These are phyloP conservation scores for Hemicordylus capensis DNA, from an alignment of 2,113 vertebrate species.

Conservation along the genomic window DNA sequence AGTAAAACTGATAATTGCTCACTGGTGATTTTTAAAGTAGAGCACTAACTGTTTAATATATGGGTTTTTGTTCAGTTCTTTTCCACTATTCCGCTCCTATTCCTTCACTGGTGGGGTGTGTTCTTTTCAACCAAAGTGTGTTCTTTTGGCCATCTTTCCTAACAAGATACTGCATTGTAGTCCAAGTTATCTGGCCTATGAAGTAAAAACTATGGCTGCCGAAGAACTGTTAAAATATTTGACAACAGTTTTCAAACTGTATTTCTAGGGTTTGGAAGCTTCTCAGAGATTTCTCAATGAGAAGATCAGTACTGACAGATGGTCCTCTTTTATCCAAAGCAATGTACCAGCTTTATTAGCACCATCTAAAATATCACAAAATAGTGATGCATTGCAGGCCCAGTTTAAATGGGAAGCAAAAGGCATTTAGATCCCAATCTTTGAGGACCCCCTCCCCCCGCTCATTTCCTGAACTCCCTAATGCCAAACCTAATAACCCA, in stretches of 20 bases:
- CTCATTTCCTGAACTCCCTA: too few species aligned
- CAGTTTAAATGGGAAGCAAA: not conserved
- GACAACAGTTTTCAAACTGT: not conserved
- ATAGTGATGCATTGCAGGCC: not conserved
- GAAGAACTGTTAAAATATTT: not conserved
- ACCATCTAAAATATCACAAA: too few species aligned
- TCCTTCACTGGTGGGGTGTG: not conserved
- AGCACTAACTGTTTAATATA: constrained; percentile 21
- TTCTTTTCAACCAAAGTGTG: not conserved
- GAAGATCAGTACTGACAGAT: not conserved
- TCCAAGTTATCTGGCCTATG: constrained; percentile 23
- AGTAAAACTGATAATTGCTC: constrained; percentile 49
- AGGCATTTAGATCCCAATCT: too few species aligned
- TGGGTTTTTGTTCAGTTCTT: not conserved
- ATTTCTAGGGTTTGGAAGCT: not conserved
- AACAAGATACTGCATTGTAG: constrained; percentile 54
- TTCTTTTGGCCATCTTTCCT: constrained; percentile 46
- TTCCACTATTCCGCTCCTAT: constrained; percentile 13
- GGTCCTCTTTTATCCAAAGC: not conserved
- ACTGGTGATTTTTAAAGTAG: constrained; percentile 34
- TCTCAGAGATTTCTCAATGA: not conserved
- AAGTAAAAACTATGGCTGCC: constrained; percentile 40
- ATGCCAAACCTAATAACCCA: too few species aligned
- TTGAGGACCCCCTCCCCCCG: too few species aligned
- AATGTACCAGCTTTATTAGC: too few species aligned